Conservation (phyloP, 2,888 invertebrate species). For the Drosophila mimetica region DNA sequence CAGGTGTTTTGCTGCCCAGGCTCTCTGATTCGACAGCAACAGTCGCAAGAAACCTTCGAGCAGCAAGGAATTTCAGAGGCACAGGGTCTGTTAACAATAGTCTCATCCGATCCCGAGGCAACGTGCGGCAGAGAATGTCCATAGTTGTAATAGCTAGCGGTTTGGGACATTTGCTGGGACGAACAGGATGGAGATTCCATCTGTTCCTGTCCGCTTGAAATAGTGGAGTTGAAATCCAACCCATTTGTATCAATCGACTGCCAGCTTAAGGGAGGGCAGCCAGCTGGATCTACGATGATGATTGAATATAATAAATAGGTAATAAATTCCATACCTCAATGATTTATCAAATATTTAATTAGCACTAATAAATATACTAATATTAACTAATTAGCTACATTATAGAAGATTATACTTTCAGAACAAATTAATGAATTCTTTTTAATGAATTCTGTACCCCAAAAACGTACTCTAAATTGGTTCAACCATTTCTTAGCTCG, state of each 20-base stretch:
- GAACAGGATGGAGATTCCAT: background rate
- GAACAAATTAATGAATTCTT: no score
- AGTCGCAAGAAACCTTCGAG: background rate
- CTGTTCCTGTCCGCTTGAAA: background rate
- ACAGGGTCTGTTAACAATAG: conserved; percentile 14
- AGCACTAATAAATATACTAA: no score
- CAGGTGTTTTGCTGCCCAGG: background rate
- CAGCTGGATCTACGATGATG: background rate
- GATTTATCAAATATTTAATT: no score
- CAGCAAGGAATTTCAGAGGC: background rate
- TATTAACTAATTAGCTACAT: no score
- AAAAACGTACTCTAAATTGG: no score
- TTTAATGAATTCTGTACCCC: no score
- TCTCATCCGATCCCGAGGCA: conserved; percentile 7
- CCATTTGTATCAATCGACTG: background rate
- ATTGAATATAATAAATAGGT: background rate
- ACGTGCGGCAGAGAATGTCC: background rate
- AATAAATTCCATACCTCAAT: background rate
- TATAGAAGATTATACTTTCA: no score
- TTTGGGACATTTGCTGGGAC: conserved; percentile 1
- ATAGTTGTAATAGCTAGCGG: conserved; percentile 1
- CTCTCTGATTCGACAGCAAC: background rate
- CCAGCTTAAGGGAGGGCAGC: background rate
- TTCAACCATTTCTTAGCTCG: no score
- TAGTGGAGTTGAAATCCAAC: background rate